phyloP scores from a whole-genome alignment of 1,140 invertebrate species.

The Anoplophora glabripennis region DNA sequence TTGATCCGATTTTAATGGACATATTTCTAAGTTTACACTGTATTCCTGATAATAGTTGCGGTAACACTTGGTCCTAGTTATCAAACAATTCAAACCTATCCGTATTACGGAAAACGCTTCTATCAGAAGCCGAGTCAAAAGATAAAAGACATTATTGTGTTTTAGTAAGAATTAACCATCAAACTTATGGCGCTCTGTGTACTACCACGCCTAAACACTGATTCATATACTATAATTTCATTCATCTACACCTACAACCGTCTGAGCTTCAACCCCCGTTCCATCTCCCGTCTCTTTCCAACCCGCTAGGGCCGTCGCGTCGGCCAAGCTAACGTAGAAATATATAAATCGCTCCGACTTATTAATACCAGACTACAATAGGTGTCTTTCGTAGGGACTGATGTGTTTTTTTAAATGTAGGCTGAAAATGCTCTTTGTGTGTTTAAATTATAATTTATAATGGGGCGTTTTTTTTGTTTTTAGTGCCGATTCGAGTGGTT shows the following conservation, averaged over 20 bases:
- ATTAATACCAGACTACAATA: conserved; percentile 23
- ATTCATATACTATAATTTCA: conserved; percentile 24
- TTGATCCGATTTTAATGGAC: no score
- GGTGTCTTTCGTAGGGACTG: conserved; percentile 17
- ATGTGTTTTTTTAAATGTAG: conserved; percentile 19
- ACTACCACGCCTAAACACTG: conserved; percentile 19
- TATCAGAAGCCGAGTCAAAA: not conserved
- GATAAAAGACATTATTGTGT: conserved; percentile 6
- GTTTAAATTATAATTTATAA: conserved; percentile 15
- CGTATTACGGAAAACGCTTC: no score
- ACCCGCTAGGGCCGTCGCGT: not conserved
- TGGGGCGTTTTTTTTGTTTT: conserved; percentile 11
- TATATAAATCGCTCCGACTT: conserved; percentile 13
- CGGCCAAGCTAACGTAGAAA: not conserved
- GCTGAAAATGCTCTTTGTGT: conserved; percentile 12
- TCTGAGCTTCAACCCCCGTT: conserved; percentile 16
- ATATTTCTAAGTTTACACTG: no score
- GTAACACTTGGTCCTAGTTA: no score
- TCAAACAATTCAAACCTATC: no score
- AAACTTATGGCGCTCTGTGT: conserved; percentile 17
- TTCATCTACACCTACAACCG: conserved; percentile 18
- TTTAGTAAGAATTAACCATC: conserved; percentile 16
- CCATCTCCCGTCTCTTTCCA: conserved; percentile 1
- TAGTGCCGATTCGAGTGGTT: not conserved
- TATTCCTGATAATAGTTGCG: no score